These are phyloP conservation scores for Melitaea cinxia DNA, from an alignment of 1,140 invertebrate genomes.

Conservation along the genomic window DNA sequence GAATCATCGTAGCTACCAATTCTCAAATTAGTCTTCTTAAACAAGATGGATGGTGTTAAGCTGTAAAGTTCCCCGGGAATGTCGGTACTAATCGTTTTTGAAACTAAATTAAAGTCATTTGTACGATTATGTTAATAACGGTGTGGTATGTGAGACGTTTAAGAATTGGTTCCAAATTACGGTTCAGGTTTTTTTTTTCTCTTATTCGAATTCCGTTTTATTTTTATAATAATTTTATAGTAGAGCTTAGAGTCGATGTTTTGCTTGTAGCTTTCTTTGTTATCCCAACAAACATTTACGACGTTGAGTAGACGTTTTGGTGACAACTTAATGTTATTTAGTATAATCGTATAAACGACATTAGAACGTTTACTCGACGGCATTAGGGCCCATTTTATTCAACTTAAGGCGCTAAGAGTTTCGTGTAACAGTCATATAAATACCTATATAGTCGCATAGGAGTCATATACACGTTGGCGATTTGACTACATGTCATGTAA, in stretches of 20 bases:
- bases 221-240: neutral
- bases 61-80: conserved; percentile 19
- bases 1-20: neutral
- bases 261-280: neutral
- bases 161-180: neutral
- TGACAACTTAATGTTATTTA: no score
- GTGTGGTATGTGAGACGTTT: conserved; percentile 24
- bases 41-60: conserved; percentile 17
- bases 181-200: neutral
- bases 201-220: neutral
- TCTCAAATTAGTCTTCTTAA: conserved; percentile 1
- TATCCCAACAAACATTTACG: no score
- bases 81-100: conserved; percentile 21
- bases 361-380: no score
- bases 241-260: neutral
- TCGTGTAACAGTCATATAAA: no score
- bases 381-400: no score
- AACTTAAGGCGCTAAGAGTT: no score
- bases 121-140: conserved; percentile 41
- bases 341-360: no score
- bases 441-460: no score
- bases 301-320: no score
- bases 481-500: no score
- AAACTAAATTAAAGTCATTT: conserved; percentile 17
- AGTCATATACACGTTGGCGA: no score